Percentiles rank a stretch among this genome's conserved stretches.
These are phyloP conservation scores for Tupaia tana DNA, from an alignment of 2,113 vertebrate genomes.

Conservation along the genomic window DNA sequence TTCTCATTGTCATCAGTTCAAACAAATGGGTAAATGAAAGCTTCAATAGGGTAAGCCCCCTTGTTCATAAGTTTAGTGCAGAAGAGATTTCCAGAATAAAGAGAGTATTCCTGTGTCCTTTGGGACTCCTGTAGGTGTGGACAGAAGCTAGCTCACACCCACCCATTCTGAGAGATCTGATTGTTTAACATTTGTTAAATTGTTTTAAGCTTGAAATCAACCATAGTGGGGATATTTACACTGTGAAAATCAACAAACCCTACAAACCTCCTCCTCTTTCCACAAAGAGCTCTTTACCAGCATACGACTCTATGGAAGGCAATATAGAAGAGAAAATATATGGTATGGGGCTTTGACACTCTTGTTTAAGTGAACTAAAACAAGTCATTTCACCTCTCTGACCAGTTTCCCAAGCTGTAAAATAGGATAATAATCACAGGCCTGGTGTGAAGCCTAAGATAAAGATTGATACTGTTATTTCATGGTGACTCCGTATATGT, in stretches of 20 bases:
- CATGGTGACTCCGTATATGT: not conserved
- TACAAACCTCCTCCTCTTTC: too few species aligned
- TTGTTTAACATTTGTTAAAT: not conserved
- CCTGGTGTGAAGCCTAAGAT: not conserved
- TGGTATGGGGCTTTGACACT: not conserved
- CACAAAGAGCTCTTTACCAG: not conserved
- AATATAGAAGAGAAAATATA: accelerated
- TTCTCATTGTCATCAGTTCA: not conserved
- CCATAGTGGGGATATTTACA: not conserved
- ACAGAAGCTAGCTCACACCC: too few species aligned
- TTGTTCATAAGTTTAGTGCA: not conserved
- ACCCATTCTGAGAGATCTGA: not conserved
- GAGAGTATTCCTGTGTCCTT: not conserved
- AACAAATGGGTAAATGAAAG: not conserved
- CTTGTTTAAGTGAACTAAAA: not conserved
- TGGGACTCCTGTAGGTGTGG: not conserved
- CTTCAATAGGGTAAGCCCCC: not conserved
- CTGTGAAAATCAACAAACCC: not conserved
- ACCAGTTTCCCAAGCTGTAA: not conserved
- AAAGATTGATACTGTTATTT: not conserved
- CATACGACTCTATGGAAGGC: not conserved
- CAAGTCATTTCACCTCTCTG: not conserved
- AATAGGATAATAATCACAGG: not conserved
- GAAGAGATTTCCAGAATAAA: not conserved
- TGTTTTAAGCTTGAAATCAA: not conserved